A percentile compares a stretch with the other conserved stretches of the same genome.
Evolutionary conservation across 1,140 invertebrate species (phyloP).

Genomic region (Phthorimaea operculella): DNA sequence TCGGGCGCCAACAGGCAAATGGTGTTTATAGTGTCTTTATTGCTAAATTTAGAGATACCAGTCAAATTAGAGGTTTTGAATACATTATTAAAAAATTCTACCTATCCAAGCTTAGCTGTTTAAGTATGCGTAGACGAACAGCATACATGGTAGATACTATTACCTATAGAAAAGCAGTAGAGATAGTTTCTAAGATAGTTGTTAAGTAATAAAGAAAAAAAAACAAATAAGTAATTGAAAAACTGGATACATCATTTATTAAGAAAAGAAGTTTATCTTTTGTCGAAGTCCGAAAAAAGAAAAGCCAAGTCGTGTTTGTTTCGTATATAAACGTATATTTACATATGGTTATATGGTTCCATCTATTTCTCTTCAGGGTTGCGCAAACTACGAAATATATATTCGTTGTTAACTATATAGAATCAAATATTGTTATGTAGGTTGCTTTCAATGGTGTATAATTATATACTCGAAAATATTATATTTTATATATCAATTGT

Average conservation of each 20-base stretch:
- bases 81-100: no score
- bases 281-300: constrained; percentile 23
- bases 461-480: constrained; percentile 12
- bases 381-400: neutral
- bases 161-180: no score
- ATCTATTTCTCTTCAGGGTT: constrained; percentile 1
- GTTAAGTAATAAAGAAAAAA: no score
- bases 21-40: no score
- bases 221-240: constrained; percentile 12
- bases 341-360: constrained; percentile 21
- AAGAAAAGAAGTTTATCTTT: constrained; percentile 17
- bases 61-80: no score
- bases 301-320: constrained; percentile 36
- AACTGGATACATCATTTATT: constrained; percentile 48
- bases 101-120: no score
- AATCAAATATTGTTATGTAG: constrained; percentile 1
- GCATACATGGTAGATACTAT: no score
- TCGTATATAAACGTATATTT: constrained; percentile 39
- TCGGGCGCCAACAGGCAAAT: no score
- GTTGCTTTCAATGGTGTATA: constrained; percentile 11
- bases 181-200: no score
- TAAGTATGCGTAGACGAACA: no score
- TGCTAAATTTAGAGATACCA: no score
- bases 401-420: constrained; percentile 8
- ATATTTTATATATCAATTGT: constrained; percentile 13